Conservation (phyloP, 2,113 vertebrate species). For the Telmatochromis sp. region DNA sequence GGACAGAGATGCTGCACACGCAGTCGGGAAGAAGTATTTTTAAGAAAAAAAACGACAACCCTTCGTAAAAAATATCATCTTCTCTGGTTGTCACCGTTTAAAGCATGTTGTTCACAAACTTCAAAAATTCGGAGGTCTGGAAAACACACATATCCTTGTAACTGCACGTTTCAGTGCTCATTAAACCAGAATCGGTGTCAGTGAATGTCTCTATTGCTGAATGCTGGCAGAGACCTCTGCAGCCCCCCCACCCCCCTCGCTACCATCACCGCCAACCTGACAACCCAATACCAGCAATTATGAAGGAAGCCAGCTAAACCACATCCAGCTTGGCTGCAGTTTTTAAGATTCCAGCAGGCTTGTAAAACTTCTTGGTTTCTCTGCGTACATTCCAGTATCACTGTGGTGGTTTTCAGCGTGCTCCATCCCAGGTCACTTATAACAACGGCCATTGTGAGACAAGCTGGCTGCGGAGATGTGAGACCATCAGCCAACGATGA, state of each 20-base stretch:
- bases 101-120: not conserved
- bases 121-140: not conserved
- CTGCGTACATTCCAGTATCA: constrained; percentile 61
- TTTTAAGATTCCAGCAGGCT: constrained; percentile 67
- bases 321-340: constrained; percentile 73
- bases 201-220: constrained; percentile 60
- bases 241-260: constrained; percentile 1
- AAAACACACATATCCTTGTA: constrained; percentile 5
- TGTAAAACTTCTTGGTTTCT: constrained; percentile 63
- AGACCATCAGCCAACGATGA: constrained; percentile 10
- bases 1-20: constrained; percentile 14
- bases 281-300: constrained; percentile 76
- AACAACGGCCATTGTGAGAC: constrained; percentile 45
- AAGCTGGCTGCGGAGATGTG: not conserved
- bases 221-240: constrained; percentile 45
- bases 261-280: constrained; percentile 61
- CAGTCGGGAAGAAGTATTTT: constrained; percentile 3
- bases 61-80: not conserved
- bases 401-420: constrained; percentile 41
- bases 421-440: constrained; percentile 32
- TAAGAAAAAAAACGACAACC: not conserved
- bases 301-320: constrained; percentile 73
- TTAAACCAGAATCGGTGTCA: constrained; percentile 36
- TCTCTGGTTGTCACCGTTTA: not conserved
- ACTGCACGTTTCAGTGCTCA: constrained; percentile 29